A percentile compares a stretch with the other conserved stretches of the same genome.
phyloP scores from a whole-genome alignment of 2,888 invertebrate species.

The Philaethria dido region DNA sequence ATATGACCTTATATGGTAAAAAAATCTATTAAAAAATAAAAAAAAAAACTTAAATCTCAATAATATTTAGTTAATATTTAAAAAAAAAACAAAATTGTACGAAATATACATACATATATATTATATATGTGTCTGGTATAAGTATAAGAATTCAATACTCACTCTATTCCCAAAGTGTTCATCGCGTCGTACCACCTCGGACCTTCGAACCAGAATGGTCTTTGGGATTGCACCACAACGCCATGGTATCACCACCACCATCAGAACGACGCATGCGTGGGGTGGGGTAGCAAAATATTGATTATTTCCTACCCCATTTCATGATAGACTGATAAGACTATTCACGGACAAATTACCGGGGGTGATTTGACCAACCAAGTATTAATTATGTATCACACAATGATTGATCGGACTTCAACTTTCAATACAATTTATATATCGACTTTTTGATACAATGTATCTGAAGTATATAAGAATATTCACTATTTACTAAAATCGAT shows the following conservation, averaged over 20 bases:
- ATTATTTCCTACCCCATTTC: constrained; percentile 73
- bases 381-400: constrained; percentile 78
- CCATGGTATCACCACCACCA: constrained; percentile 73
- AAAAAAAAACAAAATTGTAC: no score
- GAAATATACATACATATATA: no score
- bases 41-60: no score
- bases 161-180: constrained; percentile 26
- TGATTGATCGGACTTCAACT: constrained; percentile 71
- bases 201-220: constrained; percentile 66
- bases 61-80: no score
- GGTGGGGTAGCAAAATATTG: constrained; percentile 76
- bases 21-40: not conserved
- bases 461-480: not conserved
- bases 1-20: constrained; percentile 6
- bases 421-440: constrained; percentile 43
- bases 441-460: constrained; percentile 27
- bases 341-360: constrained; percentile 74
- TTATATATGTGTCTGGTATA: no score
- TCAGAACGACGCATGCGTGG: constrained; percentile 76
- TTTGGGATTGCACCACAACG: constrained; percentile 60
- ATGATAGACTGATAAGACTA: constrained; percentile 76
- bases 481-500: constrained; percentile 7
- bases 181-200: constrained; percentile 52
- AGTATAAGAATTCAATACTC: constrained; percentile 37
- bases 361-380: constrained; percentile 61